Evolutionary conservation across 2,113 vertebrate genomes (phyloP).

Genomic region (Caretta caretta): DNA sequence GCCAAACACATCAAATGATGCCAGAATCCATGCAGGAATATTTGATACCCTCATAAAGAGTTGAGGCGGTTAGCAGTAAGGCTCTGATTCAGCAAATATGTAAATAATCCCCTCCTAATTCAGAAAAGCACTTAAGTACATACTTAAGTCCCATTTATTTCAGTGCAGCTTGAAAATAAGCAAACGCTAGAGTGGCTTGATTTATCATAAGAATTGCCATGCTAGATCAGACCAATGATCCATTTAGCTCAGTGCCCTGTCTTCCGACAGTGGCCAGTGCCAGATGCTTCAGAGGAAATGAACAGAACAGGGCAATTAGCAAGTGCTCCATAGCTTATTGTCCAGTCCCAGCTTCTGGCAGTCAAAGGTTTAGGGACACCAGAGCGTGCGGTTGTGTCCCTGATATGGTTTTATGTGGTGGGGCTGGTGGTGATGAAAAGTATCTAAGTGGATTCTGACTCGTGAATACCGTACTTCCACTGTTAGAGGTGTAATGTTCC

Average conservation of each 20-base stretch:
- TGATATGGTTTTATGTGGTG: background rate
- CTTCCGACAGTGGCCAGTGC: background rate
- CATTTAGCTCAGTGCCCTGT: background rate
- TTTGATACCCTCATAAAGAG: background rate
- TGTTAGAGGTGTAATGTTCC: background rate
- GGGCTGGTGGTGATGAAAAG: too few relatives aligned
- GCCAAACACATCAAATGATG: background rate
- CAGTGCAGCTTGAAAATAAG: background rate
- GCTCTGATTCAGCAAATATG: background rate
- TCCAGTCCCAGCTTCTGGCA: background rate
- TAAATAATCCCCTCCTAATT: background rate
- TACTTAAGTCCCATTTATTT: background rate
- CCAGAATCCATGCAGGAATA: background rate
- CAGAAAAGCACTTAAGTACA: background rate
- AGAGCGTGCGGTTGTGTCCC: background rate
- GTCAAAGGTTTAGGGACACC: background rate
- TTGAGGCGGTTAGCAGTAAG: background rate
- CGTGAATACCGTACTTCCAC: background rate
- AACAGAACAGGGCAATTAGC: background rate
- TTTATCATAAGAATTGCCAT: background rate
- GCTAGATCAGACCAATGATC: background rate
- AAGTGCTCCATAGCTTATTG: background rate
- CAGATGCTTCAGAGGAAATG: background rate
- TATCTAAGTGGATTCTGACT: background rate
- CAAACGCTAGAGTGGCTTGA: background rate